These are phyloP conservation scores for Drosophila anceps DNA, from an alignment of 2,888 invertebrate genomes.

Conservation along the genomic window DNA sequence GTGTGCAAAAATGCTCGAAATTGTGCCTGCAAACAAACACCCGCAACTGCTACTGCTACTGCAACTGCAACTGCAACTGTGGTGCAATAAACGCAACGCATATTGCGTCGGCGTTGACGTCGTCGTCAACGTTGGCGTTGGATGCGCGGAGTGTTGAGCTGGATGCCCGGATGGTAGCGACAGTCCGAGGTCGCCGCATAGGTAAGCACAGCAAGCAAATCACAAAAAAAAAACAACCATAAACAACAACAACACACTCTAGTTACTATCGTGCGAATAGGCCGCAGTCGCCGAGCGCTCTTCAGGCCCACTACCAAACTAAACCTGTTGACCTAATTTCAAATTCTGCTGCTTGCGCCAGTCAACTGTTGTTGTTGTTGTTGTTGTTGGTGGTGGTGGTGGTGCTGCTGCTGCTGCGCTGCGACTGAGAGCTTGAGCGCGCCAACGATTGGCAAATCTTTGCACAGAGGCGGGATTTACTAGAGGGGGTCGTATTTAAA, in stretches of 20 bases:
- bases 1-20: conserved; percentile 59
- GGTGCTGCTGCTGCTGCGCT: conserved; percentile 49
- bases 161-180: conserved; percentile 65
- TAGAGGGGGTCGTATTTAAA: conserved; percentile 7
- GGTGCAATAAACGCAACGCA: conserved; percentile 79
- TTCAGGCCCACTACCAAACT: conserved; percentile 79
- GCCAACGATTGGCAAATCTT: conserved; percentile 79
- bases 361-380: conserved; percentile 59
- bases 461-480: conserved; percentile 53
- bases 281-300: conserved; percentile 66
- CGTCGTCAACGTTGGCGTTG: conserved; percentile 39
- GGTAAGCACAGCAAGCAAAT: conserved; percentile 62
- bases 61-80: conserved; percentile 65
- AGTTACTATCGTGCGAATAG: conserved; percentile 63
- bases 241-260: conserved; percentile 48
- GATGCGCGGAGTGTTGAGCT: conserved; percentile 30
- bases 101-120: conserved; percentile 73
- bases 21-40: conserved; percentile 52
- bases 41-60: conserved; percentile 51
- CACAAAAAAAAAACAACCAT: conserved; percentile 28
- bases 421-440: conserved; percentile 65
- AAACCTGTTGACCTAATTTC: conserved; percentile 86
- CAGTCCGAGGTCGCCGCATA: conserved; percentile 74
- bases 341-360: conserved; percentile 77
- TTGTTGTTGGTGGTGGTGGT: conserved; percentile 48